Evolutionary conservation across 2,113 vertebrate genomes (phyloP).

Genomic region (Hydropotes inermis): DNA sequence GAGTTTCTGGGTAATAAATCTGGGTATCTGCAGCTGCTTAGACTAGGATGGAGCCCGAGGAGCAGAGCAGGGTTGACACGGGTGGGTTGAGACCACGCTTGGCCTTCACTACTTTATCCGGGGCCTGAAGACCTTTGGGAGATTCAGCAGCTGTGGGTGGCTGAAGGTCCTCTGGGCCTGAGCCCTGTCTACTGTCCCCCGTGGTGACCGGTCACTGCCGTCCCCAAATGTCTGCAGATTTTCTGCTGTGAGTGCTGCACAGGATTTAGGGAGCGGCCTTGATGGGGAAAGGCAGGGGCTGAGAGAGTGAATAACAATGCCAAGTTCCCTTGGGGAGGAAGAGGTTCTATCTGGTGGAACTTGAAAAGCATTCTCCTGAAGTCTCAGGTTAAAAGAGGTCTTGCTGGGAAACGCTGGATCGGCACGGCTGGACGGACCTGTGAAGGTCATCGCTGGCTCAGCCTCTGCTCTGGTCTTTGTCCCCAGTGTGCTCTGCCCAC

Average conservation of each 20-base stretch:
- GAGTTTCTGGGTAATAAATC: background rate
- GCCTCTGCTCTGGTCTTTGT: background rate
- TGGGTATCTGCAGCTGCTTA: background rate
- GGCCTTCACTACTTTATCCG: background rate
- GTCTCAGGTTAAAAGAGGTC: background rate
- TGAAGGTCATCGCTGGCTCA: background rate
- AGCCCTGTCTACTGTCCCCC: background rate
- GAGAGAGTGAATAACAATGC: background rate
- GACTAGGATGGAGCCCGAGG: fast-evolving
- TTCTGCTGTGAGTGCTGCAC: background rate
- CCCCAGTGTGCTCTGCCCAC: fast-evolving
- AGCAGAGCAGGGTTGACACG: background rate
- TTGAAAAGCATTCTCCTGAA: background rate
- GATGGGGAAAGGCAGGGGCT: background rate
- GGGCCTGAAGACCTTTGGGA: background rate
- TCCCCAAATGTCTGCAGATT: background rate
- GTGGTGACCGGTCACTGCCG: background rate
- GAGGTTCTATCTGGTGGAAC: background rate
- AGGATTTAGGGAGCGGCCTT: background rate
- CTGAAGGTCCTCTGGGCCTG: background rate
- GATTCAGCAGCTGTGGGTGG: background rate
- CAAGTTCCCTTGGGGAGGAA: background rate
- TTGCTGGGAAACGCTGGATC: background rate
- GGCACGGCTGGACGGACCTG: background rate
- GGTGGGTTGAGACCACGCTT: background rate